These are phyloP conservation scores for Eleginops maclovinus DNA, from an alignment of 2,113 vertebrate genomes.

Conservation along the genomic window DNA sequence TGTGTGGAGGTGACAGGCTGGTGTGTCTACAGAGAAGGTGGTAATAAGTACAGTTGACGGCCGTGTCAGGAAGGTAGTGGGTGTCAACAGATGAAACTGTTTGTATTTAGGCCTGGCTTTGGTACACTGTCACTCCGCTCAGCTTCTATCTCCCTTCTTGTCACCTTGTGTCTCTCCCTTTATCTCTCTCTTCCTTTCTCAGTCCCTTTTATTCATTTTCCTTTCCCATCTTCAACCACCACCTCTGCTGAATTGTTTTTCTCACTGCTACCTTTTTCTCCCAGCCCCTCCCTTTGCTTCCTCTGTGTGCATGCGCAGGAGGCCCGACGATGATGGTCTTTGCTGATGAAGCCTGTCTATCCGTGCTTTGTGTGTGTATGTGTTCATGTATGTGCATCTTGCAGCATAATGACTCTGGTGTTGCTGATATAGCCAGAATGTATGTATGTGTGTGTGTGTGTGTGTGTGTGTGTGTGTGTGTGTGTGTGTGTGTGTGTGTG, in stretches of 20 bases:
- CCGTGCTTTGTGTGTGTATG: slow-evolving; percentile 9
- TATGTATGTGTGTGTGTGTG: neutral
- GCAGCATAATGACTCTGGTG: slow-evolving; percentile 45
- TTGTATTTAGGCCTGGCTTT: slow-evolving; percentile 73
- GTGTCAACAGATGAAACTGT: slow-evolving; percentile 81
- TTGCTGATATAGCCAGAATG: slow-evolving; percentile 59
- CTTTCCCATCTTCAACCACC: slow-evolving; percentile 35
- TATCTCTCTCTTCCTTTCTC: slow-evolving; percentile 42
- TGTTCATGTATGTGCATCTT: slow-evolving; percentile 35
- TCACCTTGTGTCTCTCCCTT: slow-evolving; percentile 66
- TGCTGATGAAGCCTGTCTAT: slow-evolving; percentile 36
- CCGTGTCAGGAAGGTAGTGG: slow-evolving; percentile 73
- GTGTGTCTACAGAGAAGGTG: slow-evolving; percentile 60
- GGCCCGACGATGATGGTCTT: slow-evolving; percentile 31
- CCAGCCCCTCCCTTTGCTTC: slow-evolving; percentile 34
- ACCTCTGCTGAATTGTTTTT: slow-evolving; percentile 49
- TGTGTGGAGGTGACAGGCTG: slow-evolving; percentile 62
- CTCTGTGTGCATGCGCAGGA: slow-evolving; percentile 24
- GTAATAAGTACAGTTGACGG: slow-evolving; percentile 78
- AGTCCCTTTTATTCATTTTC: slow-evolving; percentile 33
- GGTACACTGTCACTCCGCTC: slow-evolving; percentile 60
- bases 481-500: slow-evolving; percentile 13
- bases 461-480: slow-evolving; percentile 32
- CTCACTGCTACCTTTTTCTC: slow-evolving; percentile 19
- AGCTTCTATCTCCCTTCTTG: slow-evolving; percentile 62